Percentiles rank a stretch among this genome's conserved stretches.
phyloP scores from a whole-genome alignment of 2,797 vertebrate genomes.

The Chaetophractus vellerosus region DNA sequence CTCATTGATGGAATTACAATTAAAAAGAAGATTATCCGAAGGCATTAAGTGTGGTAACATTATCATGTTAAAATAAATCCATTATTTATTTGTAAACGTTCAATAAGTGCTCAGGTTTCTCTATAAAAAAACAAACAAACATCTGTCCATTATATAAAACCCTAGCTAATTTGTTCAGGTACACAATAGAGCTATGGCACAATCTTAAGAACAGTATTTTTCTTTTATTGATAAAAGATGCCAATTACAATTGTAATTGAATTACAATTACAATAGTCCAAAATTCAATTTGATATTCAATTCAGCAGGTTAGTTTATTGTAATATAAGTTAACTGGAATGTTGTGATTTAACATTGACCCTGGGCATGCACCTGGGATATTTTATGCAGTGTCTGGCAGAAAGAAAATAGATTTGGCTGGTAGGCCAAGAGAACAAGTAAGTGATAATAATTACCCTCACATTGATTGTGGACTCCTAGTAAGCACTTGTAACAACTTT shows the following conservation, averaged over 20 bases:
- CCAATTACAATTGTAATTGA: not conserved
- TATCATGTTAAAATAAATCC: slow-evolving; percentile 78
- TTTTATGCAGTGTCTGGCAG: not conserved
- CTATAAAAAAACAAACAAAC: slow-evolving; percentile 64
- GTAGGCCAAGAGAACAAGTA: not conserved
- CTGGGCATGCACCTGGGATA: not conserved
- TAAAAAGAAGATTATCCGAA: slow-evolving; percentile 69
- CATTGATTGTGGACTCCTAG: not conserved
- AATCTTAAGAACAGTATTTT: slow-evolving; percentile 39
- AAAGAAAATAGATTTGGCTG: not conserved
- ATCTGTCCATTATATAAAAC: slow-evolving; percentile 53
- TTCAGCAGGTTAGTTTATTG: slow-evolving; percentile 49
- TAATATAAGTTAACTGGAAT: slow-evolving; percentile 54
- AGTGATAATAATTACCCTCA: not conserved
- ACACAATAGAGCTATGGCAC: not conserved
- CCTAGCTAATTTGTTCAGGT: slow-evolving; percentile 35
- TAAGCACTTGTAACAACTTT: not conserved
- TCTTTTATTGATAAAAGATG: slow-evolving; percentile 1
- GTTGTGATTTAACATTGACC: slow-evolving; percentile 21
- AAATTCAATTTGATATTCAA: slow-evolving; percentile 34
- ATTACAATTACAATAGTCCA: slow-evolving; percentile 53
- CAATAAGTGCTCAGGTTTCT: slow-evolving; percentile 70
- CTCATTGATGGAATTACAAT: slow-evolving; percentile 24
- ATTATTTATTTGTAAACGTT: slow-evolving; percentile 66
- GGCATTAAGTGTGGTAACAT: slow-evolving; percentile 73